Conservation (phyloP, 1,140 invertebrate species). For the Drosophila gunungcola region DNA sequence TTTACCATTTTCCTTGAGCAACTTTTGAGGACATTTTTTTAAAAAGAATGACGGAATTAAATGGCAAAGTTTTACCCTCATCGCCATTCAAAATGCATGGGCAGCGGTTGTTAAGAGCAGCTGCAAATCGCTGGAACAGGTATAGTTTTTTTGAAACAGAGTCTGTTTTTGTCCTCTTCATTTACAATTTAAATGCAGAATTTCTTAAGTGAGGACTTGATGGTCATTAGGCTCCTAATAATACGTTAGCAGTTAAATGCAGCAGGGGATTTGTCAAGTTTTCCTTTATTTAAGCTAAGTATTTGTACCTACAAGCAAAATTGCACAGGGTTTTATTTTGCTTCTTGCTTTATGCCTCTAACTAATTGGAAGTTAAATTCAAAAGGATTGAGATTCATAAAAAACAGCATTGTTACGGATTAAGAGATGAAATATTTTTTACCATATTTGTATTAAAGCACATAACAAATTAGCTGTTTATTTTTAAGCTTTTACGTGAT, state of each 20-base stretch:
- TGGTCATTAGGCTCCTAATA: background rate
- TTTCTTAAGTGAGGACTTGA: constrained; percentile 7
- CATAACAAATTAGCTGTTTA: too few species aligned
- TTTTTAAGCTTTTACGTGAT: too few species aligned
- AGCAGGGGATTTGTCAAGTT: background rate
- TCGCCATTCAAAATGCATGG: constrained; percentile 26
- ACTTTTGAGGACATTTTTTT: constrained; percentile 8
- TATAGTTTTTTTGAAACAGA: constrained; percentile 7
- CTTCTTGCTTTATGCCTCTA: background rate
- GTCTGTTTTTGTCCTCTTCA: constrained; percentile 1
- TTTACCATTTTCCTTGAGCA: background rate
- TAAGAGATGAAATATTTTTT: too few species aligned
- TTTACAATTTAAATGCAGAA: constrained; percentile 20
- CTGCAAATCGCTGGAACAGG: constrained; percentile 5
- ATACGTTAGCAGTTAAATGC: constrained; percentile 1
- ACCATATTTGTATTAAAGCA: too few species aligned
- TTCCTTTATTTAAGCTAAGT: background rate
- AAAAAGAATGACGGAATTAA: constrained; percentile 15
- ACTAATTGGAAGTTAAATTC: background rate
- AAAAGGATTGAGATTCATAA: too few species aligned
- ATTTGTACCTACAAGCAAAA: background rate
- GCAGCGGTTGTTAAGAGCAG: constrained; percentile 18
- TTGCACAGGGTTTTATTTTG: too few species aligned
- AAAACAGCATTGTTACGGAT: too few species aligned
- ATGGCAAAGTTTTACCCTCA: constrained; percentile 23